Evolutionary conservation across 2,888 invertebrate species (phyloP).

Genomic region (Druceiella hillmani): DNA sequence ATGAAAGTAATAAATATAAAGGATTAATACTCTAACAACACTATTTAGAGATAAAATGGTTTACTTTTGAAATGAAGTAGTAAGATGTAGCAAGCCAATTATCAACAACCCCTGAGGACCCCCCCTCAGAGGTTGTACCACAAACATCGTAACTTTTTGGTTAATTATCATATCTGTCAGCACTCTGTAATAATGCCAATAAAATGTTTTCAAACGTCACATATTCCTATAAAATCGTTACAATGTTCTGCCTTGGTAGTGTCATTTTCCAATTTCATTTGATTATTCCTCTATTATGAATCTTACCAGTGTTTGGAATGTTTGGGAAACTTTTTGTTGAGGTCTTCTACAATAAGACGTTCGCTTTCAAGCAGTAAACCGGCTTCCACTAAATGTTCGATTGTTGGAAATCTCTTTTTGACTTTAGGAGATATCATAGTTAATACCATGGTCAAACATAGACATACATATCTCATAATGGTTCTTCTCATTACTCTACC

Average conservation of each 20-base stretch:
- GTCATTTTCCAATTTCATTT: constrained; percentile 2
- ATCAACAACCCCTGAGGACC: too few species aligned
- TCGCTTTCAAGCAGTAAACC: constrained; percentile 80
- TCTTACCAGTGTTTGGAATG: constrained; percentile 80
- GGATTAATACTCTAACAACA: too few species aligned
- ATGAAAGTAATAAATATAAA: too few species aligned
- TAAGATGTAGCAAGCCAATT: too few species aligned
- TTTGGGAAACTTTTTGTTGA: constrained; percentile 76
- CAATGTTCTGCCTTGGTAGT: background rate
- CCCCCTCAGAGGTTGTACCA: too few species aligned
- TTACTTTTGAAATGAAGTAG: too few species aligned
- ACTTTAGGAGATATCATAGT: constrained; percentile 83
- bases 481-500: constrained; percentile 78
- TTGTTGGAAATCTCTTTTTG: constrained; percentile 81
- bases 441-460: constrained; percentile 83
- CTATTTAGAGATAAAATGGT: too few species aligned
- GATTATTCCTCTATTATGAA: constrained; percentile 6
- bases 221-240: too few species aligned
- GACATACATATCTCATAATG: constrained; percentile 77
- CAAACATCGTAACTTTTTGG: too few species aligned
- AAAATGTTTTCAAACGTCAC: too few species aligned
- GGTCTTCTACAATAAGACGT: constrained; percentile 67
- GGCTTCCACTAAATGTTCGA: constrained; percentile 79
- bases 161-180: too few species aligned
- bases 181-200: too few species aligned